Base-by-base conservation (phyloP, 2,888 invertebrate species). In the Lycocerus yunnanus region DNA sequence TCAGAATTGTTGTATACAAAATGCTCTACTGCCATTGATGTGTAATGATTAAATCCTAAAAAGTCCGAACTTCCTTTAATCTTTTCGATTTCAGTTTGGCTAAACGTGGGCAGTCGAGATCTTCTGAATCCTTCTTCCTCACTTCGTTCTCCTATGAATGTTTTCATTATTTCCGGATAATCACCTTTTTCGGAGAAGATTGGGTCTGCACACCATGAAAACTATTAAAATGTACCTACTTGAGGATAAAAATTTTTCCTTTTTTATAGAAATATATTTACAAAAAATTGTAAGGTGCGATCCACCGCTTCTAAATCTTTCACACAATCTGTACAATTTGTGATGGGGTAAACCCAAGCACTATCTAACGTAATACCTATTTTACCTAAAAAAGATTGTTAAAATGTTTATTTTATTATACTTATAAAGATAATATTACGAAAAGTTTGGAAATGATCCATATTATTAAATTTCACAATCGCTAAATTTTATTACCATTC, bases 251-350 rank as follows among this genome's bases (percentile, higher is more conserved):
- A n/a, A n/a, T n/a, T 5, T 43, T 5, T n/a, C 6, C 43, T n/a
- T 43, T 43, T 1, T n/a, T 6, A 8, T n/a, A 43, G 3, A 6
- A 43, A n/a, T n/a, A 43, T 11, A 86, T 88, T 83, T 79, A 91
- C 91, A 80, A 88, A 87, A 87, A 91, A 90, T 80, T 90, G 88
- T 63, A 88, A 84, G 79, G 88, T 89, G 80, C 88, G 84, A 78
- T 92, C 90, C 0, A 91, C 91, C 9, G 93, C 93, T 80, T 89
- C 88, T 63, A 87, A 88, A 82, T 93, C 92, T 70, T 87, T 88
- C 0, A 84, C 81, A 0, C 89, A 87, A 69, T 90, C 85, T 0
- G 88, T 87, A 82, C 88, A 89, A 6, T 24, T 10, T 9, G 10
- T 24, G 21, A 43, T 0, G 0, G 92, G 91, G 83, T 92, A 90